Conservation (phyloP, 2,797 vertebrate genomes). For the Microctenopoma stevenorrisi region DNA sequence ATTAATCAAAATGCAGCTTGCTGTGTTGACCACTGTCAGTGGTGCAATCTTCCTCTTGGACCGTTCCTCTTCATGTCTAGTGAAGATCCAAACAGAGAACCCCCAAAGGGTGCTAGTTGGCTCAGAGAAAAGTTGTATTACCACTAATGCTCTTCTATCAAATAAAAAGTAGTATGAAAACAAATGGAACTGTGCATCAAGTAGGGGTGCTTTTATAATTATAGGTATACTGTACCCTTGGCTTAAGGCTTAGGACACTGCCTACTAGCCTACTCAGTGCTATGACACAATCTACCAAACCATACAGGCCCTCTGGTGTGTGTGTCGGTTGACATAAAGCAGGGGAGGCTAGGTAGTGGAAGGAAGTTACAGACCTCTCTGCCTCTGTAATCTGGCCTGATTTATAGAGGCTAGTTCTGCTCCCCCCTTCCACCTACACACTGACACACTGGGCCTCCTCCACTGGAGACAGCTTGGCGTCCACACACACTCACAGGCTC, state of each 20-base stretch:
- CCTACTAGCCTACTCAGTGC: constrained; percentile 3
- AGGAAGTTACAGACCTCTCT: constrained; percentile 85
- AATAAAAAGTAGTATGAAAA: constrained; percentile 4
- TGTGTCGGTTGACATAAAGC: constrained; percentile 96
- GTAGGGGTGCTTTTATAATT: not conserved
- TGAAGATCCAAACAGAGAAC: constrained; percentile 7
- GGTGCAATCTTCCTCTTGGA: not conserved
- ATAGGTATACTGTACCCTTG: constrained; percentile 15
- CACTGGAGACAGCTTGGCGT: constrained; percentile 98
- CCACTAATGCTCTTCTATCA: constrained; percentile 7
- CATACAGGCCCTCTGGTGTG: constrained; percentile 77
- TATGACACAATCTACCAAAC: constrained; percentile 28
- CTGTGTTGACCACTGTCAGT: constrained; percentile 8
- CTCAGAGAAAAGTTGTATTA: constrained; percentile 3
- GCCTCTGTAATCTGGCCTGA: constrained; percentile 99
- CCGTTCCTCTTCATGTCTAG: not conserved
- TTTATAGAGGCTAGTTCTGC: constrained; percentile 89
- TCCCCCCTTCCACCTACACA: constrained; percentile 84
- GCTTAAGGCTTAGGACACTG: not conserved
- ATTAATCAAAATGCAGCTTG: constrained; percentile 35
- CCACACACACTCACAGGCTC: constrained; percentile 58
- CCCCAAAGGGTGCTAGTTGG: not conserved
- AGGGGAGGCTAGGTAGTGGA: constrained; percentile 89
- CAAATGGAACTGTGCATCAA: not conserved
- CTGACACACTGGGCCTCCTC: constrained; percentile 88